phyloP scores from a whole-genome alignment of 2,113 vertebrate species.

The Ceyx melanurus region DNA sequence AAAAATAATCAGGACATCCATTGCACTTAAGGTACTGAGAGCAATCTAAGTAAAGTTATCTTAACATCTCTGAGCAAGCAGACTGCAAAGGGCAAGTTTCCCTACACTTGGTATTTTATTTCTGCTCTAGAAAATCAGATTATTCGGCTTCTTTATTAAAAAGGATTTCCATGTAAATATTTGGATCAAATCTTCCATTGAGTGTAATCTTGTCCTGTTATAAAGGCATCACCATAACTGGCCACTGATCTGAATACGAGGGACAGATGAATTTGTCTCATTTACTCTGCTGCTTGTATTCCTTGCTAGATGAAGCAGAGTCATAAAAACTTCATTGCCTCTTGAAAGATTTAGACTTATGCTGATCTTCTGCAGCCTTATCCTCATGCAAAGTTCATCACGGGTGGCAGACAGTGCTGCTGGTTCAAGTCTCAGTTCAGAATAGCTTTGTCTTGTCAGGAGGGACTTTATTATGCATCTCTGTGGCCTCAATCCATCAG shows the following conservation, averaged over 20 bases:
- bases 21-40: background rate
- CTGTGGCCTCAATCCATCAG: constrained; percentile 1
- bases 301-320: background rate
- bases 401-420: background rate
- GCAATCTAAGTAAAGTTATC: background rate
- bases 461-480: background rate
- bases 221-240: background rate
- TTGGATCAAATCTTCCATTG: background rate
- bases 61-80: background rate
- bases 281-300: background rate
- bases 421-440: background rate
- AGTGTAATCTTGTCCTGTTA: background rate
- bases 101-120: background rate
- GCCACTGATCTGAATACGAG: background rate
- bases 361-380: background rate
- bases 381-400: background rate
- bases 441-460: background rate
- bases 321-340: constrained; percentile 10
- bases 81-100: background rate
- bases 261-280: background rate
- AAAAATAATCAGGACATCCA: background rate
- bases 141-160: background rate
- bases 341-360: background rate
- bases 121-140: background rate
- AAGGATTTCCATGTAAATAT: background rate